phyloP scores from a whole-genome alignment of 1,140 invertebrate species.

The Scaptomyza pallida region DNA sequence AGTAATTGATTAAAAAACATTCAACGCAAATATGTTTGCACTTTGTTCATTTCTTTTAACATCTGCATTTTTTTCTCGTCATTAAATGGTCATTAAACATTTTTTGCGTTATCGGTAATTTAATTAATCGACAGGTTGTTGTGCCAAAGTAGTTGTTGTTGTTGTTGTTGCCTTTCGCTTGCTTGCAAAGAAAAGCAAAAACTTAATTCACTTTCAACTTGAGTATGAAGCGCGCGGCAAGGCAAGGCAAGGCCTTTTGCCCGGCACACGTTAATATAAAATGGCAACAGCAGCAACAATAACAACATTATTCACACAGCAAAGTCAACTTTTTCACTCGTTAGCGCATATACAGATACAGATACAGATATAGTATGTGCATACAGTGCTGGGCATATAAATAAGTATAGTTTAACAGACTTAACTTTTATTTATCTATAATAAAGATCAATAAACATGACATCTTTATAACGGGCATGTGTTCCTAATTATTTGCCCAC shows the following conservation, averaged over 20 bases:
- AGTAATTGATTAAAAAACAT: too few relatives aligned
- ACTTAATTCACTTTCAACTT: conserved; percentile 75
- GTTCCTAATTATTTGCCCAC: neutral
- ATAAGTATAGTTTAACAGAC: too few relatives aligned
- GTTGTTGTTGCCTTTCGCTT: conserved; percentile 42
- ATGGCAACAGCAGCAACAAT: conserved; percentile 35
- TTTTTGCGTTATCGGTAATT: conserved; percentile 59
- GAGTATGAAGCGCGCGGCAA: conserved; percentile 52
- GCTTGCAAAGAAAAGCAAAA: conserved; percentile 59
- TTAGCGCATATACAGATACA: conserved; percentile 41
- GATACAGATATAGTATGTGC: neutral
- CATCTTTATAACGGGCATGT: neutral
- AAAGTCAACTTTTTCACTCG: conserved; percentile 54
- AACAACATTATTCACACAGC: conserved; percentile 39
- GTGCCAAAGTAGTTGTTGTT: conserved; percentile 24
- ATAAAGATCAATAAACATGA: too few relatives aligned
- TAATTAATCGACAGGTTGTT: conserved; percentile 40
- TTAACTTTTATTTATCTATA: too few relatives aligned
- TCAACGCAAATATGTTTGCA: neutral
- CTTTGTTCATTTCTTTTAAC: neutral
- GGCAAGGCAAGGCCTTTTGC: conserved; percentile 55
- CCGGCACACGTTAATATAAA: conserved; percentile 36
- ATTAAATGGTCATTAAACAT: conserved; percentile 42
- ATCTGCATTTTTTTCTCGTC: conserved; percentile 32
- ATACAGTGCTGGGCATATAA: neutral